Conservation (phyloP, 1,140 invertebrate species). For the Drosophila ficusphila region DNA sequence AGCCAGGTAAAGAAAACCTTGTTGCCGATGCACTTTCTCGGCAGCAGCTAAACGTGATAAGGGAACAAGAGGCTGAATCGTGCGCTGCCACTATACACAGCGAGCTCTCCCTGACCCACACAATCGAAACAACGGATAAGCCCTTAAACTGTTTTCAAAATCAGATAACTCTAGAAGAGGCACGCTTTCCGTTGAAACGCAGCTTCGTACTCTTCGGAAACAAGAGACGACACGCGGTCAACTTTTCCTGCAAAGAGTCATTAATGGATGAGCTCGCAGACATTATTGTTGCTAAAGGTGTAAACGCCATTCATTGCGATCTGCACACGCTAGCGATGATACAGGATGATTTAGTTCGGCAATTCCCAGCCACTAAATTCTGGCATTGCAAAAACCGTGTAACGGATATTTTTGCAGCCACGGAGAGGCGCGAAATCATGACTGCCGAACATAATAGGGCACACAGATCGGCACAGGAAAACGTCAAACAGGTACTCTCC, state of each 20-base stretch:
- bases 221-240: constrained; percentile 14
- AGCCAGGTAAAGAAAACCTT: no score
- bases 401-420: neutral
- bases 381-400: neutral
- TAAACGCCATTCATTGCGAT: constrained; percentile 19
- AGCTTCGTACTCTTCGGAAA: constrained; percentile 7
- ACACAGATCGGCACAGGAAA: no score
- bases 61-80: constrained; percentile 1
- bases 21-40: no score
- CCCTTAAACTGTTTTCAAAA: constrained; percentile 43
- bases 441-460: no score
- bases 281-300: constrained; percentile 2
- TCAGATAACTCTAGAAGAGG: constrained; percentile 27
- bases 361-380: neutral
- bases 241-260: constrained; percentile 1
- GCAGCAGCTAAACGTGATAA: neutral
- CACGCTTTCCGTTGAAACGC: neutral
- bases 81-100: neutral
- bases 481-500: no score
- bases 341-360: constrained; percentile 5
- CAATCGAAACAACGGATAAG: constrained; percentile 7
- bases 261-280: constrained; percentile 7
- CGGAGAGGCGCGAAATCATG: no score
- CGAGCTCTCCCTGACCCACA: constrained; percentile 6
- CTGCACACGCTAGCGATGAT: constrained; percentile 15